phyloP scores from a whole-genome alignment of 2,113 vertebrate species.

The Pimephales promelas region DNA sequence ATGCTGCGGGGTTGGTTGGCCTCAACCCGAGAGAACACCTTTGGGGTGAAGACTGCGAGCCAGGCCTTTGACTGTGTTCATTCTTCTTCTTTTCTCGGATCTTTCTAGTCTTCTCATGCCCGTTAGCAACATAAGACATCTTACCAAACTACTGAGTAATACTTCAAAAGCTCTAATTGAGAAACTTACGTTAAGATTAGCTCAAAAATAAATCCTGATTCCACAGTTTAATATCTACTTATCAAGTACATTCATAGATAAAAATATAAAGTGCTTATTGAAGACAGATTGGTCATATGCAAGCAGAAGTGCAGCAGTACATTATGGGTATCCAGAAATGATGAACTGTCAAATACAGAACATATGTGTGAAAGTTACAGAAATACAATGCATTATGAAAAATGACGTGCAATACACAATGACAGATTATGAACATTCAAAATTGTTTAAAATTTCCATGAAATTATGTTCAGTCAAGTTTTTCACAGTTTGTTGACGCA shows the following conservation, averaged over 20 bases:
- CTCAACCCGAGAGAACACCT: too few relatives aligned
- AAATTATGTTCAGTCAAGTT: background rate
- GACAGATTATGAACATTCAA: background rate
- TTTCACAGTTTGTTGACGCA: background rate
- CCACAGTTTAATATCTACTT: background rate
- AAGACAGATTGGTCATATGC: background rate
- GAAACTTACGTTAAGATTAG: background rate
- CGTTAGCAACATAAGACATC: background rate
- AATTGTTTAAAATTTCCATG: background rate
- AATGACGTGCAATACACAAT: background rate
- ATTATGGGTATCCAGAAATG: background rate
- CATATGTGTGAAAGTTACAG: background rate
- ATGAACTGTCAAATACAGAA: background rate
- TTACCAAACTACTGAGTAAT: background rate
- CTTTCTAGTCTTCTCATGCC: background rate
- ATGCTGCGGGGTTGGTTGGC: too few relatives aligned
- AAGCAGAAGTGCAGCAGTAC: background rate
- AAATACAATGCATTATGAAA: background rate
- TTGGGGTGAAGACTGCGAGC: too few relatives aligned
- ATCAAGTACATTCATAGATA: background rate
- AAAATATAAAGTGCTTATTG: background rate
- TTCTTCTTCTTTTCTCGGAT: background rate
- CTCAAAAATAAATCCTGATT: background rate
- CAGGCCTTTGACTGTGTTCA: too few relatives aligned
- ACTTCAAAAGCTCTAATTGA: background rate